Evolutionary conservation across 2,797 vertebrate genomes (phyloP).

Genomic region (Tenualosa ilisha): DNA sequence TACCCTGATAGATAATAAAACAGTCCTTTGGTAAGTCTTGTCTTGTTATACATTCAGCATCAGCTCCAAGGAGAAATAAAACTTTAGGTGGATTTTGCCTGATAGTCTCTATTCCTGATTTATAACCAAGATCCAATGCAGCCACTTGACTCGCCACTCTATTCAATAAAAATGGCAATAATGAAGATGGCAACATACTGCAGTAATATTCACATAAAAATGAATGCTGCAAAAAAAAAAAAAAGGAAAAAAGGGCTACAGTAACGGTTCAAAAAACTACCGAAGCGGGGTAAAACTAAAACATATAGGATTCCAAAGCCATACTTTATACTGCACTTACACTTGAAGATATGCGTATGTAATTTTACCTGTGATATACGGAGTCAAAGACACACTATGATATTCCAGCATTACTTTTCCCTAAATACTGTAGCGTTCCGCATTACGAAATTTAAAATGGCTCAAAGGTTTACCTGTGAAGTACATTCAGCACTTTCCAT

Average conservation of each 20-base stretch:
- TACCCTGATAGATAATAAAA: slow-evolving; percentile 91
- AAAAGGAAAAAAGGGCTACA: too few relatives aligned
- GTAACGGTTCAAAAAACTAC: too few relatives aligned
- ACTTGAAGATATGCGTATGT: neutral
- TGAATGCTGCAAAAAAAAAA: too few relatives aligned
- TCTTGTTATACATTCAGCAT: slow-evolving; percentile 82
- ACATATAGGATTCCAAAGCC: too few relatives aligned
- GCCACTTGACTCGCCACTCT: slow-evolving; percentile 91
- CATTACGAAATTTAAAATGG: neutral
- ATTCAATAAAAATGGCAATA: slow-evolving; percentile 47
- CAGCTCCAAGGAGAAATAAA: slow-evolving; percentile 88
- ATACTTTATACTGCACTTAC: too few relatives aligned
- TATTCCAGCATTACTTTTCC: neutral
- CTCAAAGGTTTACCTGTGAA: neutral
- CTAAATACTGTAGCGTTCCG: neutral
- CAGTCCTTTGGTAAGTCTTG: slow-evolving; percentile 83
- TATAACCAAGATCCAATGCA: slow-evolving; percentile 89
- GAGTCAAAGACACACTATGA: too few relatives aligned
- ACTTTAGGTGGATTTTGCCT: slow-evolving; percentile 83
- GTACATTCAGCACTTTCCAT: slow-evolving; percentile 72
- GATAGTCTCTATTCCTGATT: slow-evolving; percentile 84
- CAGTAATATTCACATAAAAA: too few relatives aligned
- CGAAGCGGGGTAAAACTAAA: too few relatives aligned
- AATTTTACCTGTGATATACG: neutral
- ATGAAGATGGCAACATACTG: neutral